Base-by-base conservation (phyloP, 2,797 vertebrate species). In the Enteromius fasciolatus region DNA sequence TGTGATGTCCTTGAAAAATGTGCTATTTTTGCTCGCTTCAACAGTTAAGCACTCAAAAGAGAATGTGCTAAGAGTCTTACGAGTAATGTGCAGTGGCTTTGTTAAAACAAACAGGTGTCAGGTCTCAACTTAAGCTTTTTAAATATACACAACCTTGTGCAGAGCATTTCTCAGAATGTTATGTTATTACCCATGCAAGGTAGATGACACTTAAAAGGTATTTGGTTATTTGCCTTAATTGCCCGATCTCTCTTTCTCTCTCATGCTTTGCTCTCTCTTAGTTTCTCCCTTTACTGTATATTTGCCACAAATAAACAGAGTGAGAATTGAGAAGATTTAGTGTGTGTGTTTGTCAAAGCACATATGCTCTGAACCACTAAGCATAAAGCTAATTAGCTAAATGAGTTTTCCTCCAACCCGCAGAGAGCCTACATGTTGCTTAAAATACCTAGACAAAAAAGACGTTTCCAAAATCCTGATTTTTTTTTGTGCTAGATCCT, bases 341-440 rank as follows among this genome's bases (percentile, higher is more conserved):
- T 20, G 17, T 73, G 12, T 75, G 48, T 76, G n/a, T 75, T 36
- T 50, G n/a, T 50, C 68, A 66, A 31, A 59, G 63, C 39, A 44
- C 74, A 69, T 68, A 25, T 70, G 36, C 72, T 46, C 54, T 10
- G 7, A 54, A 59, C 28, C 57, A 44, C 74, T 59, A 59, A 80
- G 78, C 63, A 23, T 61, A 6, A 69, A 61, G 66, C 75, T 63
- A 72, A 83, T 70, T 76, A 70, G 66, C 14, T 20, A 76, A 70
- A 76, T 63, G 14, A 61, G 64, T 44, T 59, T 76, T 46, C 52
- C 9, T 59, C 28, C 36, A 69, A 44, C 66, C 66, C 78, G 70
- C 66, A 3, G 23, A 80, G 50, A 75, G 52, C 78, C 78, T 20
- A 67, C 63, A 59, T 69, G 66, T 80, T 46, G 36, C 52, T 70